Evolutionary conservation across 2,797 vertebrate genomes (phyloP), one percentile per base, ranked within the genome.

Genomic region (Amphiprion clarkii): DNA sequence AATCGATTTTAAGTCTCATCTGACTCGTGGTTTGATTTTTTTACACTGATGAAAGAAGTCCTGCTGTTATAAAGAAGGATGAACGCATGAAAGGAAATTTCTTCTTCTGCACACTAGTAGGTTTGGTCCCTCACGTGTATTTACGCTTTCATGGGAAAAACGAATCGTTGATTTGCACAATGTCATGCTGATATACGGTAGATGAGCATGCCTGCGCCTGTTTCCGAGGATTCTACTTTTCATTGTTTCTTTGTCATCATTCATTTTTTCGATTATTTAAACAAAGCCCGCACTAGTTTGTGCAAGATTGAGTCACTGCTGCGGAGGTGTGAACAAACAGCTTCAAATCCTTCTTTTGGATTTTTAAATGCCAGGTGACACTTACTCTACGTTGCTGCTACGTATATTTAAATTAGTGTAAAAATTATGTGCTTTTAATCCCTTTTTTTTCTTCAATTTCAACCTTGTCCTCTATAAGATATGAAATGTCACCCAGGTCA

Each of bases 21-120:
- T 59, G 62, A 84, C 46, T 62, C 48, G 9, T 49, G 48, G 19
- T n/a, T 49, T 2, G 42, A 74, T 80, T 74, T 25, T n/a, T 69
- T 27, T 21, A 40, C 51, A 23, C n/a, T 4, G 33, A 31, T 29
- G 2, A 49, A 40, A 31, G 8, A 36, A 65, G 55, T 71, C 5
- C 33, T 21, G 21, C 36, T 19, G 52, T 17, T 0, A 13, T 65
- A 6, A 46, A 17, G 42, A 29, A 51, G 29, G 29, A 54, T 40
- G 8, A 67, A 63, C 14, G 73, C 46, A 66, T 53, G 54, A 69
- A 51, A 33, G 16, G 31, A 39, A 27, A 6, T 7, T 55, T 59
- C 21, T 7, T 36, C 31, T 33, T 33, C 31, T 33, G 31, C 7
- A 33, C 31, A 33, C 4, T 7, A 2, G 10, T 36, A 9, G 19